These are phyloP conservation scores for Onychostoma macrolepis DNA, from an alignment of 2,113 vertebrate species.

Conservation along the genomic window DNA sequence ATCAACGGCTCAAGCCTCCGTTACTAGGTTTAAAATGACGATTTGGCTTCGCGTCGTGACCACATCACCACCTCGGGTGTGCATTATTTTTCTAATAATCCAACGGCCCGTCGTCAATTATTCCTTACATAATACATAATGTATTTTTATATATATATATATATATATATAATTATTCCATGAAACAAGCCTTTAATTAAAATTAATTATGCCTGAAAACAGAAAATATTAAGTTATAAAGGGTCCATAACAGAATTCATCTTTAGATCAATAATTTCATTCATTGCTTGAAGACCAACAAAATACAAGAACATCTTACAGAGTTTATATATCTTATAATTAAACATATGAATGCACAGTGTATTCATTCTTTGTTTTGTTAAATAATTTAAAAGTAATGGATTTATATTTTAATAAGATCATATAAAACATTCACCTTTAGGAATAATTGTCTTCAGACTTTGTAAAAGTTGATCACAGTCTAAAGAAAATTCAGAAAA, in stretches of 20 bases:
- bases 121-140: no score
- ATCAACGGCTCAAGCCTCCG: no score
- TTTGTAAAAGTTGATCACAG: background rate
- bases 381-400: background rate
- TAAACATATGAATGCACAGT: background rate
- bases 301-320: background rate
- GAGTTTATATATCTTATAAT: background rate
- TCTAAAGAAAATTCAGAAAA: background rate
- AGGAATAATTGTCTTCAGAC: background rate
- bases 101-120: no score
- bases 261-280: background rate
- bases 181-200: background rate
- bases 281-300: no score
- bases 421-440: background rate
- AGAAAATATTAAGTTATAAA: background rate
- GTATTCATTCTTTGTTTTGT: background rate
- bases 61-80: no score
- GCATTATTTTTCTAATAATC: no score
- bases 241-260: background rate
- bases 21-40: no score
- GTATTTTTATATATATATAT: no score
- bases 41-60: no score
- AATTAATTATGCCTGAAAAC: background rate
- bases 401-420: background rate
- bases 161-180: no score